phyloP scores from a whole-genome alignment of 2,888 invertebrate species.

The Drosophila lacicola region DNA sequence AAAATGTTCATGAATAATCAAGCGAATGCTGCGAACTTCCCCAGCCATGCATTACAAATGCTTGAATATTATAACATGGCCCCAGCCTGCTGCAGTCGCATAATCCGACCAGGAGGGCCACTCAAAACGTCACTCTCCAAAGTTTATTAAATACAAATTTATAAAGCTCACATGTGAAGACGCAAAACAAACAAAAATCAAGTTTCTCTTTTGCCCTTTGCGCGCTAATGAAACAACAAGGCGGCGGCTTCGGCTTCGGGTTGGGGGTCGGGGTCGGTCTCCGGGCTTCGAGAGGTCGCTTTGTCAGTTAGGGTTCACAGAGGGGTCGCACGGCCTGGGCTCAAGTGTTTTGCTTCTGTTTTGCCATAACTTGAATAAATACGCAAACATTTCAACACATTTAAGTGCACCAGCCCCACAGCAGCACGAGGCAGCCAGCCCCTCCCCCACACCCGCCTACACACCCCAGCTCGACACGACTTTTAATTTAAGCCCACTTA shows the following conservation, averaged over 20 bases:
- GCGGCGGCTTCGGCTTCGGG: background rate
- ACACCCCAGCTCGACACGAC: conserved; percentile 29
- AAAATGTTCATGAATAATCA: conserved; percentile 11
- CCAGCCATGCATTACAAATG: background rate
- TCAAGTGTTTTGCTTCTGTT: conserved; percentile 51
- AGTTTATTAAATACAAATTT: conserved; percentile 77
- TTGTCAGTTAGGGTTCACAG: conserved; percentile 40
- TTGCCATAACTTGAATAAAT: conserved; percentile 76
- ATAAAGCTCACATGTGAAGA: conserved; percentile 66
- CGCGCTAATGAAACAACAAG: conserved; percentile 56
- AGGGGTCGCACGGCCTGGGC: conserved; percentile 13
- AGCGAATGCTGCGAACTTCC: background rate
- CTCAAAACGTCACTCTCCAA: conserved; percentile 49
- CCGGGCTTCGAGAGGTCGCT: conserved; percentile 10
- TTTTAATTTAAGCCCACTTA: conserved; percentile 83
- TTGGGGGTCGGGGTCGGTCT: conserved; percentile 2
- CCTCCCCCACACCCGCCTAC: too few species aligned
- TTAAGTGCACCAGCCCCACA: conserved; percentile 21
- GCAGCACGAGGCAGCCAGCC: too few species aligned
- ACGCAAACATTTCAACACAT: conserved; percentile 80
- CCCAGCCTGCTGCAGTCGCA: conserved; percentile 2
- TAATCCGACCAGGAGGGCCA: conserved; percentile 24
- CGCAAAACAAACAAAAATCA: conserved; percentile 71
- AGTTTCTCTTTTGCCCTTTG: conserved; percentile 47
- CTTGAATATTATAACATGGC: background rate